A percentile compares a stretch with the other conserved stretches of the same genome.
phyloP scores from a whole-genome alignment of 1,140 invertebrate species.

The Antheraea mylitta region DNA sequence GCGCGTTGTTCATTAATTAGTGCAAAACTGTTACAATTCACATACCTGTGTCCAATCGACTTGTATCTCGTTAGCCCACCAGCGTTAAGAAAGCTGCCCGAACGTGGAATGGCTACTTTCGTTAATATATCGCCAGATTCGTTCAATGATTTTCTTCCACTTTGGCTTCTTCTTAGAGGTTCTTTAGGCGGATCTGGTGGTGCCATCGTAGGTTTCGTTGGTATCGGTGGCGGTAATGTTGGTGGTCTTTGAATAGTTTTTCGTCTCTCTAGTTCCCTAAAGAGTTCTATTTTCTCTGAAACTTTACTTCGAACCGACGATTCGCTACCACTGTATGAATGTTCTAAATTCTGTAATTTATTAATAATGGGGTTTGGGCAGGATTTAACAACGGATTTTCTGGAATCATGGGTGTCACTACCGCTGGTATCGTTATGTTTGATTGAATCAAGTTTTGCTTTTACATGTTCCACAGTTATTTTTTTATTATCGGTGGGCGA shows the following conservation, averaged over 20 bases:
- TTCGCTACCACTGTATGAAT: constrained; percentile 61
- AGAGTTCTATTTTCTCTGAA: constrained; percentile 76
- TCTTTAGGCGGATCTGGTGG: constrained; percentile 53
- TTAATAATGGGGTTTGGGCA: constrained; percentile 29
- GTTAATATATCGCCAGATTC: constrained; percentile 88
- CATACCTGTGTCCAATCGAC: constrained; percentile 81
- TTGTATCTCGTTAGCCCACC: constrained; percentile 85
- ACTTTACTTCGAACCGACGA: constrained; percentile 73
- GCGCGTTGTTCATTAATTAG: constrained; percentile 22
- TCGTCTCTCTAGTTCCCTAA: constrained; percentile 75
- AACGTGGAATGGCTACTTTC: constrained; percentile 89
- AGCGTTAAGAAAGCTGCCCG: constrained; percentile 89
- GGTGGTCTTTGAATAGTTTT: constrained; percentile 76
- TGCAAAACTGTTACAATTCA: constrained; percentile 24
- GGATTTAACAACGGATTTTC: constrained; percentile 61
- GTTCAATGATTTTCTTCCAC: constrained; percentile 67
- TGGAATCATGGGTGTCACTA: constrained; percentile 59
- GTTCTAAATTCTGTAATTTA: constrained; percentile 39
- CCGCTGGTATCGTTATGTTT: constrained; percentile 63
- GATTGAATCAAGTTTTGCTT: constrained; percentile 79
- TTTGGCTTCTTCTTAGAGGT: constrained; percentile 72
- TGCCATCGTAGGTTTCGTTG: constrained; percentile 57
- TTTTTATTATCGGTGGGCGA: constrained; percentile 51
- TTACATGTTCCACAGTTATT: constrained; percentile 77
- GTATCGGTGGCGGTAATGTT: constrained; percentile 70